Evolutionary conservation across 2,113 vertebrate genomes (phyloP).

Genomic region (Arizona elegans): DNA sequence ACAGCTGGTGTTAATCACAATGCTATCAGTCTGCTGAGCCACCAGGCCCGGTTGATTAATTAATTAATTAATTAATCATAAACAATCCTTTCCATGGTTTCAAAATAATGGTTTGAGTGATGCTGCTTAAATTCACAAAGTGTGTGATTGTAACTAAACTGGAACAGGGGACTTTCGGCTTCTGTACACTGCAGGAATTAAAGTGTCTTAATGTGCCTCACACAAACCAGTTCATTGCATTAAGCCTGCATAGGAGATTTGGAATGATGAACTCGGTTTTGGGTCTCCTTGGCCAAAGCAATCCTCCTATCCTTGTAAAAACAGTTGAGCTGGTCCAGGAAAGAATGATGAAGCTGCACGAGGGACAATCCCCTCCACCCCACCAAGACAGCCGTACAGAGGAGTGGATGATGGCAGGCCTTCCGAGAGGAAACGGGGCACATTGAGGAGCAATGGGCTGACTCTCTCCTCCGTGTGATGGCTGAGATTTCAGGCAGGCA

Average conservation of each 20-base stretch:
- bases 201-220: neutral
- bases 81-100: neutral
- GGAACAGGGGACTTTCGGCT: neutral
- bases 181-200: neutral
- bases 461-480: neutral
- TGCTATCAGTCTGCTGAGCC: no score
- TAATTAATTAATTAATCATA: no score
- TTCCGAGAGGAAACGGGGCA: neutral
- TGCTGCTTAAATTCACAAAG: neutral
- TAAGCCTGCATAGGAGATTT: neutral
- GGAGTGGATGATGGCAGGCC: neutral
- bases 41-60: no score
- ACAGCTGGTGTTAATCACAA: no score
- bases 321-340: neutral
- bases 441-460: neutral
- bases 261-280: neutral
- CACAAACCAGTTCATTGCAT: neutral
- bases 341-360: neutral
- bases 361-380: neutral
- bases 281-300: neutral
- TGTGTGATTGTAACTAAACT: neutral
- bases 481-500: neutral
- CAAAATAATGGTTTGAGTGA: neutral
- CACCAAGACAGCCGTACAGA: neutral
- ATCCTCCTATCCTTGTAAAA: neutral